Evolutionary conservation across 2,888 invertebrate genomes (phyloP), one percentile per base, ranked within the genome.

Genomic region (Stomorhina lunata): DNA sequence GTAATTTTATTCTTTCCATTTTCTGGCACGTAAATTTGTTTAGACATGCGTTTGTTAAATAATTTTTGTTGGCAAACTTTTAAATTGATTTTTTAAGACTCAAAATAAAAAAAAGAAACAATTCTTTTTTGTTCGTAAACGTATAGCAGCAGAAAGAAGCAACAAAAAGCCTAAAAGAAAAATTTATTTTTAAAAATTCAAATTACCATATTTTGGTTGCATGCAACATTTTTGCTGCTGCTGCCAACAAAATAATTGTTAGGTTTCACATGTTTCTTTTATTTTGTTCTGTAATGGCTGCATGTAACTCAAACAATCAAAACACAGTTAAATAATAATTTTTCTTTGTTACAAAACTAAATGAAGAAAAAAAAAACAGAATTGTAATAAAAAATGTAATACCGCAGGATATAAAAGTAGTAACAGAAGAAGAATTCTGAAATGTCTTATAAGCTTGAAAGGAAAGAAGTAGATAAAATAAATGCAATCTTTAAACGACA

Each of bases 321-420:
- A 83, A 72, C 34, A 65, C 77, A 65, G 83, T 80, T 81, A 77
- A 81, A 84, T 72, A 83, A 77, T 80, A 75, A 81, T 81, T 79
- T 82, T 55, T 80, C 80, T 76, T 59, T 81, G 40, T 68, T 72
- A 45, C 37, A 40, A 45, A 63, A 69, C 1, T 3, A n/a, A 43
- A n/a, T n/a, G n/a, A 43, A 27, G 12, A 25, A 53, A 61, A 40
- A 15, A 4, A 25, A 59, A 66, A 27, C 2, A 25, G 34, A 27
- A 45, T 25, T 43, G 10, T 10, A 25, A 50, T 32, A 50, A 20
- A 75, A 57, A 37, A 25, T 32, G 20, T 59, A 72, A 66, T 65
- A 43, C 71, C 71, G 59, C 66, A 76, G 71, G 81, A 53, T 55
- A 68, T 55, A 40, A 29, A 63, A 34, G 43, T 37, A 43, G 57